Conservation (phyloP, 2,888 invertebrate genomes). For the Tetramorium bicarinatum region DNA sequence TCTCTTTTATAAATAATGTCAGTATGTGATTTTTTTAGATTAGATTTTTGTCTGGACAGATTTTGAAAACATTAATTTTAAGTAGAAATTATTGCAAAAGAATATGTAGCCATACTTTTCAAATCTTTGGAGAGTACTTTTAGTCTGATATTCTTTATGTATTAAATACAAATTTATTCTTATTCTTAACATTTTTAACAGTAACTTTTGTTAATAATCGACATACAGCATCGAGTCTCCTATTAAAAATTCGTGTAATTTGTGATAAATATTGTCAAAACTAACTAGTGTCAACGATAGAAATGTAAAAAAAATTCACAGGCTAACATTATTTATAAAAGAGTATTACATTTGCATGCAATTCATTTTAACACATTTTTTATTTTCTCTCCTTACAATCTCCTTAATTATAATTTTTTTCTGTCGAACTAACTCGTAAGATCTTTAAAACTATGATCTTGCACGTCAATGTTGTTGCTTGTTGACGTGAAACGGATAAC, state of each 20-base stretch:
- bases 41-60: no score
- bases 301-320: background rate
- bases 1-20: background rate
- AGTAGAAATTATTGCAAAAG: no score
- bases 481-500: background rate
- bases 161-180: no score
- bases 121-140: no score
- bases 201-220: background rate
- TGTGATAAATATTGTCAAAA: background rate
- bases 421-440: background rate
- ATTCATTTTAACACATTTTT: background rate
- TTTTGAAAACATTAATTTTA: no score
- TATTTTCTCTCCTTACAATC: background rate
- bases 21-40: background rate
- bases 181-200: background rate
- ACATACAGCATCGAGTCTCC: background rate
- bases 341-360: background rate
- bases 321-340: background rate
- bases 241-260: background rate
- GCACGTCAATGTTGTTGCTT: background rate
- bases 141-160: no score
- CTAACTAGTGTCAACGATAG: background rate
- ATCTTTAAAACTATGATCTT: constrained; percentile 11
- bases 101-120: no score
- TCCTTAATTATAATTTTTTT: background rate